These are phyloP conservation scores for Crypturellus undulatus DNA, from an alignment of 2,113 vertebrate species.

Conservation along the genomic window DNA sequence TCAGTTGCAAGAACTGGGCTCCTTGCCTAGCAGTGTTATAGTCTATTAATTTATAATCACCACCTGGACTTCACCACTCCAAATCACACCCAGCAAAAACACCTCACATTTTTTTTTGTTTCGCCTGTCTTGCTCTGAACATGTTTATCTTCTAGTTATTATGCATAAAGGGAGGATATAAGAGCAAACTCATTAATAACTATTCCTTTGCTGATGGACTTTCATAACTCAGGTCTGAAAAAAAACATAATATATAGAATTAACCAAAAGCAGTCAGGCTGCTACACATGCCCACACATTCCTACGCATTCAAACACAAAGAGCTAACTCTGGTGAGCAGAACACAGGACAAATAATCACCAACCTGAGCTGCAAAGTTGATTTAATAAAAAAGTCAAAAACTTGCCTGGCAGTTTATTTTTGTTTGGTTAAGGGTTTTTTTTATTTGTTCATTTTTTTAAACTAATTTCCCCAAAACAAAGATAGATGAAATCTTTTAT, in stretches of 20 bases:
- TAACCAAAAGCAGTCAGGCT: constrained; percentile 46
- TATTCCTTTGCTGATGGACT: constrained; percentile 50
- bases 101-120: not conserved
- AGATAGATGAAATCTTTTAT: not conserved
- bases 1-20: not conserved
- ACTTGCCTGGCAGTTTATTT: not conserved
- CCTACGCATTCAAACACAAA: not conserved
- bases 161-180: constrained; percentile 8
- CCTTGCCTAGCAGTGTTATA: not conserved
- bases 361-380: not conserved
- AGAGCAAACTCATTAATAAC: constrained; percentile 50
- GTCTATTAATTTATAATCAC: not conserved
- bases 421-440: not conserved
- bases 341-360: not conserved
- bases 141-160: constrained; percentile 42
- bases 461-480: not conserved
- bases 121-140: not conserved
- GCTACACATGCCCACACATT: not conserved
- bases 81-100: not conserved
- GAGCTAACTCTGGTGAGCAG: constrained; percentile 24
- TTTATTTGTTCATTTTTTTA: not conserved
- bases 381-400: not conserved
- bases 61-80: not conserved
- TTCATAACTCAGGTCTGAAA: constrained; percentile 57
- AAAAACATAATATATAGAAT: constrained; percentile 41